These are phyloP conservation scores for Drosophila nasuta DNA, from an alignment of 1,140 invertebrate genomes.

Conservation along the genomic window DNA sequence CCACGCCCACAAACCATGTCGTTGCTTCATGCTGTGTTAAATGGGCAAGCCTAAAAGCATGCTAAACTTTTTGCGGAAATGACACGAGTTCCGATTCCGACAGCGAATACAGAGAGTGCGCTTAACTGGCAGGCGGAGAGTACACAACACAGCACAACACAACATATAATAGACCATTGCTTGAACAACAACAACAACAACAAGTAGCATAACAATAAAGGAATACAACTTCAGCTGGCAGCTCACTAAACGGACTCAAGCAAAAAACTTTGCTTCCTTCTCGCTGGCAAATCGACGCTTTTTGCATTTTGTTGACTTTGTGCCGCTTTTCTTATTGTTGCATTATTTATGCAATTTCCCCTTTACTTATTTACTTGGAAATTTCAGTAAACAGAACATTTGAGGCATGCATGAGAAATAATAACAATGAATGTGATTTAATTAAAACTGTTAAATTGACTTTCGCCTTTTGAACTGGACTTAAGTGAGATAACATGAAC, in stretches of 20 bases:
- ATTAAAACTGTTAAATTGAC: slow-evolving; percentile 53
- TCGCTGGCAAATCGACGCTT: slow-evolving; percentile 40
- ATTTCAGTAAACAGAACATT: neutral
- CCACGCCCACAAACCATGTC: slow-evolving; percentile 3
- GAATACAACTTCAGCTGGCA: slow-evolving; percentile 1
- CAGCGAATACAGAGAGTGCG: slow-evolving; percentile 34
- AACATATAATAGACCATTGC: slow-evolving; percentile 51
- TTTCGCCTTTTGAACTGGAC: neutral
- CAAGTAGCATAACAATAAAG: slow-evolving; percentile 7
- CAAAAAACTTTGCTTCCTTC: slow-evolving; percentile 32
- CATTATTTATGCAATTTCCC: slow-evolving; percentile 36
- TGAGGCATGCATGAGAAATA: slow-evolving; percentile 2
- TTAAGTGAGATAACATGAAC: slow-evolving; percentile 1
- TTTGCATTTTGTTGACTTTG: slow-evolving; percentile 45
- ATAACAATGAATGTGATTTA: slow-evolving; percentile 46
- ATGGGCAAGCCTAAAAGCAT: slow-evolving; percentile 75
- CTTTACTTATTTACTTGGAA: slow-evolving; percentile 26
- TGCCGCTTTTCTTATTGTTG: slow-evolving; percentile 21
- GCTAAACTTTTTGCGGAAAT: slow-evolving; percentile 78
- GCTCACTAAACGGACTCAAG: slow-evolving; percentile 17
- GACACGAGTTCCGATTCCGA: slow-evolving; percentile 75
- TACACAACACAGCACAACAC: slow-evolving; percentile 32
- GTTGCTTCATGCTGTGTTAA: slow-evolving; percentile 52
- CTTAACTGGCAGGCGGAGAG: slow-evolving; percentile 37
- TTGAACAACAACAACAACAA: slow-evolving; percentile 18